Conservation (phyloP, 1,140 invertebrate genomes). For the Drosophila paulistorum region DNA sequence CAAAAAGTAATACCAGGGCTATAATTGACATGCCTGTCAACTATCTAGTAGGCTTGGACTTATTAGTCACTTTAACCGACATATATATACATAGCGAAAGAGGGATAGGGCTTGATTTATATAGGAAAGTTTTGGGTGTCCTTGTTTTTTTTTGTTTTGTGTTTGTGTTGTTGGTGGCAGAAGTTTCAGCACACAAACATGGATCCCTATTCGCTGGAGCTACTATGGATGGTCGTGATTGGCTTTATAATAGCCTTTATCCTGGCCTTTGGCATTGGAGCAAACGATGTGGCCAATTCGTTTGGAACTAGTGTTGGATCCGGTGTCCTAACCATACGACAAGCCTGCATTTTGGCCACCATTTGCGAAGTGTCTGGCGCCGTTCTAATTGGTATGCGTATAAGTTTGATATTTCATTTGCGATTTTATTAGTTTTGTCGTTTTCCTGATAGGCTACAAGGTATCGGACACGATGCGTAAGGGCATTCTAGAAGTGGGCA, state of each 20-base stretch:
- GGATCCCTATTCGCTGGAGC: slow-evolving; percentile 88
- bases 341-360: slow-evolving; percentile 97
- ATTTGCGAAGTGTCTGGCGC: slow-evolving; percentile 97
- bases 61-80: too few relatives aligned
- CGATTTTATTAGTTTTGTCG: background rate
- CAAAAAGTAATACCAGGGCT: too few relatives aligned
- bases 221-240: slow-evolving; percentile 93
- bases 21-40: too few relatives aligned
- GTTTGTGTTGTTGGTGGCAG: too few relatives aligned
- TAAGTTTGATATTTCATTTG: too few relatives aligned
- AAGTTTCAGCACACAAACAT: slow-evolving; percentile 58
- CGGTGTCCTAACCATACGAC: slow-evolving; percentile 95
- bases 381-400: slow-evolving; percentile 89
- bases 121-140: slow-evolving; percentile 9
- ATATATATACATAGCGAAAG: slow-evolving; percentile 8
- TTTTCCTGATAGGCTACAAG: slow-evolving; percentile 88
- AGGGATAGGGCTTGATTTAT: background rate
- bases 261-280: slow-evolving; percentile 98
- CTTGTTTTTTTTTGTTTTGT: background rate
- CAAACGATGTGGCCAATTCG: slow-evolving; percentile 99
- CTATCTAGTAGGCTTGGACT: too few relatives aligned
- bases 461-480: slow-evolving; percentile 99
- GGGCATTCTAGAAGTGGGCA: slow-evolving; percentile 94
- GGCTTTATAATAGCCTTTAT: slow-evolving; percentile 97
- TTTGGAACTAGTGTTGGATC: slow-evolving; percentile 99